Evolutionary conservation across 2,797 vertebrate genomes (phyloP).

Genomic region (Synaphobranchus kaupii): DNA sequence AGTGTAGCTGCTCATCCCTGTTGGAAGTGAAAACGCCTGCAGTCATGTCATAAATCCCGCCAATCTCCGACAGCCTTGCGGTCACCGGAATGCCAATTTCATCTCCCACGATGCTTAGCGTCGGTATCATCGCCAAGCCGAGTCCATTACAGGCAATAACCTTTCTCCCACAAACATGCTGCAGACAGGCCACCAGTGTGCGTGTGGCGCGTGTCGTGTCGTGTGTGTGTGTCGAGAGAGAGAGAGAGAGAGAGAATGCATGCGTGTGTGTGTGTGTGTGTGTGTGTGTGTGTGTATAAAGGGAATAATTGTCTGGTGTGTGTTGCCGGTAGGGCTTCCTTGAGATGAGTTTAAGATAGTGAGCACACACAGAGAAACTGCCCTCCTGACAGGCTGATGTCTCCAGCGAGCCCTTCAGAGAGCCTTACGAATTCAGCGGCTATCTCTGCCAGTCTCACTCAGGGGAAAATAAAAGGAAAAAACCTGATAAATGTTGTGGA

Average conservation of each 20-base stretch:
- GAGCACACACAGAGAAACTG: background rate
- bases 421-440: background rate
- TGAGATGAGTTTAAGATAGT: background rate
- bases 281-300: background rate
- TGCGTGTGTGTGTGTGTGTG: background rate
- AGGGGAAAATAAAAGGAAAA: background rate
- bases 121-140: background rate
- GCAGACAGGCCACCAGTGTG: background rate
- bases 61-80: background rate
- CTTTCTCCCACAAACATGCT: background rate
- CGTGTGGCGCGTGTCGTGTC: background rate
- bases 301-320: background rate
- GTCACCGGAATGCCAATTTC: constrained; percentile 15
- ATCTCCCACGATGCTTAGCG: constrained; percentile 25
- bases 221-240: background rate
- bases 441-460: background rate
- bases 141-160: background rate
- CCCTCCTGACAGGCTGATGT: background rate
- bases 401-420: background rate
- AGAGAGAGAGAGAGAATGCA: background rate
- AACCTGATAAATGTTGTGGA: background rate
- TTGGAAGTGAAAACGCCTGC: background rate
- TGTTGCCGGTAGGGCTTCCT: background rate
- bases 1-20: background rate
- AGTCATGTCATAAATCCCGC: background rate